Percentiles rank a stretch among this genome's conserved stretches.
These are phyloP conservation scores for Loris lydekkerianus DNA, from an alignment of 2,797 vertebrate species.

Conservation along the genomic window DNA sequence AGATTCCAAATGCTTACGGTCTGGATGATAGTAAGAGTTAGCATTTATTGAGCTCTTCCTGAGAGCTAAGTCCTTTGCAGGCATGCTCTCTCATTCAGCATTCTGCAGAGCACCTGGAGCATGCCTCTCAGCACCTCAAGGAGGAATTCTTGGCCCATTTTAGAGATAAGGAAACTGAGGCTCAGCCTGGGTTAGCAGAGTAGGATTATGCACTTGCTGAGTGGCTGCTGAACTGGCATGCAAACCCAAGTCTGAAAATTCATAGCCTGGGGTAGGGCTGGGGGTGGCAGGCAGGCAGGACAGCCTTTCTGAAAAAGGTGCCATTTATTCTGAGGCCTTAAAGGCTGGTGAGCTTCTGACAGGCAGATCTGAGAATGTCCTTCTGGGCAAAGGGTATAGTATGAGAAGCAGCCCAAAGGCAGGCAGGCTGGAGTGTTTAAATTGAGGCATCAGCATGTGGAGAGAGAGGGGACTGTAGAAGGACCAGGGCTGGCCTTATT, in stretches of 20 bases:
- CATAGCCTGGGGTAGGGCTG: background rate
- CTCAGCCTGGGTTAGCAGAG: background rate
- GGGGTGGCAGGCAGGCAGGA: background rate
- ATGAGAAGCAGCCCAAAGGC: conserved; percentile 6
- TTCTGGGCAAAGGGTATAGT: background rate
- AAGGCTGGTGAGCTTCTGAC: background rate
- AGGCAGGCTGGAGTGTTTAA: background rate
- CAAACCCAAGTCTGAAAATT: background rate
- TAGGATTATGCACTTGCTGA: background rate
- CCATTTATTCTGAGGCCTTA: background rate
- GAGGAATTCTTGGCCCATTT: conserved; percentile 29
- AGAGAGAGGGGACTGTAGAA: background rate
- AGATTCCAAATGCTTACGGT: background rate
- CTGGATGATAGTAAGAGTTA: background rate
- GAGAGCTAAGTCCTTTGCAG: background rate
- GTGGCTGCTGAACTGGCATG: background rate
- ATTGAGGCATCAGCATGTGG: background rate
- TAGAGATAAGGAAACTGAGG: background rate
- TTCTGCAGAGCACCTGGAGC: background rate
- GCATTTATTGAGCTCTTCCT: background rate
- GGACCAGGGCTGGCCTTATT: background rate
- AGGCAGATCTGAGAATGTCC: background rate
- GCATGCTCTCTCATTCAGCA: background rate
- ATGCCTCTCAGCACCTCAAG: background rate
- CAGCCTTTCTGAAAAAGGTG: background rate